Conservation (phyloP, 2,888 invertebrate genomes). For the Andrena trimmerana region DNA sequence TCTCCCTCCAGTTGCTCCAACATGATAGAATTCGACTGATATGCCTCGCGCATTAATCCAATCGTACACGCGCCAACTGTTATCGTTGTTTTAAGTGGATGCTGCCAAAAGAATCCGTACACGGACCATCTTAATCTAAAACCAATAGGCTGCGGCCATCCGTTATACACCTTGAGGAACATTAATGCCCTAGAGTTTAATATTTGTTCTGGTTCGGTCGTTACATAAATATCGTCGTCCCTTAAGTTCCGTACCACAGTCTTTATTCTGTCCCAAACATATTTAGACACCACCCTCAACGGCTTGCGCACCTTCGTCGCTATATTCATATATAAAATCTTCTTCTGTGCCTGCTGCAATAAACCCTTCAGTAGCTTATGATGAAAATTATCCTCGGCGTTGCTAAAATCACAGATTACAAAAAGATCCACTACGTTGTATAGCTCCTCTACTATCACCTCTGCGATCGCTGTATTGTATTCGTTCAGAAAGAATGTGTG, state of each 20-base stretch:
- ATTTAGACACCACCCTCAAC: slow-evolving; percentile 76
- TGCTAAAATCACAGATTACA: slow-evolving; percentile 87
- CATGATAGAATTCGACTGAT: slow-evolving; percentile 79
- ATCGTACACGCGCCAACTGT: slow-evolving; percentile 86
- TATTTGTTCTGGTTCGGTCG: slow-evolving; percentile 87
- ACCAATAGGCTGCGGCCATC: slow-evolving; percentile 88
- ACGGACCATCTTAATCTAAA: slow-evolving; percentile 89
- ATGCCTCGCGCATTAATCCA: slow-evolving; percentile 83
- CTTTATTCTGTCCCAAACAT: slow-evolving; percentile 85
- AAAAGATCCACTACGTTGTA: slow-evolving; percentile 88
- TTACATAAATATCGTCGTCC: slow-evolving; percentile 87
- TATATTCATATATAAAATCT: slow-evolving; percentile 86
- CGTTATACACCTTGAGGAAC: slow-evolving; percentile 89
- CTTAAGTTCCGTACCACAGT: slow-evolving; percentile 84
- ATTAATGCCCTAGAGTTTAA: slow-evolving; percentile 88
- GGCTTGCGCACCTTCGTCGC: slow-evolving; percentile 74
- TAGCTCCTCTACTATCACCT: slow-evolving; percentile 88
- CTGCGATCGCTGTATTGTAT: slow-evolving; percentile 87
- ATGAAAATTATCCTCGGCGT: slow-evolving; percentile 84
- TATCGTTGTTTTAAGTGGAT: slow-evolving; percentile 87
- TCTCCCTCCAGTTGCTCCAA: slow-evolving; percentile 76
- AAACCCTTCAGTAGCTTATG: slow-evolving; percentile 86
- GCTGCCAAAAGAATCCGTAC: slow-evolving; percentile 90
- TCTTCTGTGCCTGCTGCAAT: slow-evolving; percentile 85
- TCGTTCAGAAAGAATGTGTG: slow-evolving; percentile 87